Evolutionary conservation across 2,888 invertebrate genomes (phyloP), one percentile per base, ranked within the genome.

Genomic region (Azorinus chamasolen): DNA sequence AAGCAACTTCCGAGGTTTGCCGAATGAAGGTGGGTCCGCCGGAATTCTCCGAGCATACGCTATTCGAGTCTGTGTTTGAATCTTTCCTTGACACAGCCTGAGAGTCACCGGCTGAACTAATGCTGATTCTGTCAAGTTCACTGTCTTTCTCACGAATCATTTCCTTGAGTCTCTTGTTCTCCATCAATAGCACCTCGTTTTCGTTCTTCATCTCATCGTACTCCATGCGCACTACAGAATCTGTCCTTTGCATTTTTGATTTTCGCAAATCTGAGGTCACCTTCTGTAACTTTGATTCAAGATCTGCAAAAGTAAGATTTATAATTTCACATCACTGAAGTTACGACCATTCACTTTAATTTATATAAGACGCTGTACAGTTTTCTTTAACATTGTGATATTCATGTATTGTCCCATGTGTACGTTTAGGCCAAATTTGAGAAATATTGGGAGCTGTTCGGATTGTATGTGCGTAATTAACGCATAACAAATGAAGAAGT

Each of bases 141-240:
- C 4, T 10, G 32, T 80, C 80, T 20, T 50, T 70, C 48, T 80
- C 73, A 12, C 80, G 73, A 16, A 80, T 80, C 65, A 89, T 83
- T 27, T 87, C 86, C 54, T 86, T 88, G 3, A 87, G 76, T 45
- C 66, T 70, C 12, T 74, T 64, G 68, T 87, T 86, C 65, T 88
- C 87, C 10, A 84, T 62, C 41, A 72, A 65, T 14, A 88, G 55
- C n/a, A 86, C 72, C 45, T 87, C 89, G 50, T 83, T 74, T 55
- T 83, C 76, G 22, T 82, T 72, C 18, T 68, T 51, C 22, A 88
- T 54, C 55, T 85, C 84, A 12, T 75, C 71, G 37, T 84, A 74
- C 41, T 87, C 83, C 54, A 69, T 76, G 45, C 72, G 62, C 18
- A 86, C 22, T 14, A 54, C 54, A 0, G 79, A 70, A 63, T 83